Percentiles rank a stretch among this genome's conserved stretches.
phyloP scores from a whole-genome alignment of 2,113 vertebrate species.

The Ahaetulla prasina region DNA sequence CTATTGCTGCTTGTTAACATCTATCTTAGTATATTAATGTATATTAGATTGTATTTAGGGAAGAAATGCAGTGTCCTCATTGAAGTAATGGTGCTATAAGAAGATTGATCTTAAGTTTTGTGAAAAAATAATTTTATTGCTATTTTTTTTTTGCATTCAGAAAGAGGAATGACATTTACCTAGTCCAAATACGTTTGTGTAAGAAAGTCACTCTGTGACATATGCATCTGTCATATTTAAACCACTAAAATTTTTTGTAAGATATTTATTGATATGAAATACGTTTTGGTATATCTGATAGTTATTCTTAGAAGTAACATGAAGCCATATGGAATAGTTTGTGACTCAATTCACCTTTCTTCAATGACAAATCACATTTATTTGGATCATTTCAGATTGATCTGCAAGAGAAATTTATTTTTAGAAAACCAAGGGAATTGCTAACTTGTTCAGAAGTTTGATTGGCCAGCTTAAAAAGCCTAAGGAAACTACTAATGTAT shows the following conservation, averaged over 20 bases:
- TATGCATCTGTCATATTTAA: background rate
- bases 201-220: background rate
- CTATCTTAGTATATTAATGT: background rate
- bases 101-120: background rate
- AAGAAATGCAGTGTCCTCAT: background rate
- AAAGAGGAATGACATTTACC: background rate
- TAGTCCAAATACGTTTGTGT: background rate
- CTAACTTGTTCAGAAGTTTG: background rate
- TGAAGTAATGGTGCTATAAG: background rate
- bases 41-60: background rate
- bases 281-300: background rate
- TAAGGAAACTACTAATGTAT: slow-evolving; percentile 16
- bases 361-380: background rate
- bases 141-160: background rate
- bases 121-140: background rate
- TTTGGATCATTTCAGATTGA: slow-evolving; percentile 4
- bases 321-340: background rate
- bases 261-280: background rate
- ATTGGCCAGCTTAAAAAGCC: background rate
- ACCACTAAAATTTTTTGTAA: background rate
- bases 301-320: background rate
- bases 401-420: slow-evolving; percentile 7
- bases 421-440: slow-evolving; percentile 1
- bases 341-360: background rate
- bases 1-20: background rate